Base-by-base conservation (phyloP, 2,797 vertebrate genomes). In the Bradypodion pumilum region DNA sequence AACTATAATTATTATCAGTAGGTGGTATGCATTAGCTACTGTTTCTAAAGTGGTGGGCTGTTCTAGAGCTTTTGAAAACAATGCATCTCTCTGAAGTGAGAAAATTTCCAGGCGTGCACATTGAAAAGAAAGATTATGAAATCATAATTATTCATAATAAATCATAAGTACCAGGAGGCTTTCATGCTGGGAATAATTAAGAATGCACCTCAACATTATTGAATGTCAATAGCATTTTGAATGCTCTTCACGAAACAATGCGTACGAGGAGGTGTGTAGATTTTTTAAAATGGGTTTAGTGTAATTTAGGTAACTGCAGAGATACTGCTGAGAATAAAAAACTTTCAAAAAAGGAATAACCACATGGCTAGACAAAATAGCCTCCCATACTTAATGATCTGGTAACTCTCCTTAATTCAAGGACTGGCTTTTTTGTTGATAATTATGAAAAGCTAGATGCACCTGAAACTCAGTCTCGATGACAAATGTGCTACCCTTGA, bases 171-270 rank as follows among this genome's bases (percentile, higher is more conserved):
- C 81, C 91, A 91, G 86, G 79, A 90, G 65, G 84, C 80, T 88
- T 87, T 77, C 90, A 92, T 72, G 74, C 91, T 94, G 91, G 89
- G 91, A 93, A 93, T 94, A 95, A 93, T 95, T 94, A 94, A 89
- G 87, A 91, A 87, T 86, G 83, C 88, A 88, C 80, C 92, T 95
- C 91, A 93, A 93, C 87, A 81, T 93, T 90, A 93, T 72, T 95
- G 94, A 93, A 91, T 95, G 89, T 92, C 89, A 93, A 63, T 86
- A 83, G 89, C 89, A 82, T 91, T 91, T 92, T 92, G 86, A 93
- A 93, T 81, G 74, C 74, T 92, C 92, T 88, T 91, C 85, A 88
- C 21, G 80, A 92, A 91, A 92, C 87, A 93, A 92, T 91, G 86
- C 72, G 89, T 85, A 86, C 74, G 70, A 92, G 68, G 86, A 84